Conservation (phyloP, 2,797 vertebrate genomes). For the Mastacembelus armatus region DNA sequence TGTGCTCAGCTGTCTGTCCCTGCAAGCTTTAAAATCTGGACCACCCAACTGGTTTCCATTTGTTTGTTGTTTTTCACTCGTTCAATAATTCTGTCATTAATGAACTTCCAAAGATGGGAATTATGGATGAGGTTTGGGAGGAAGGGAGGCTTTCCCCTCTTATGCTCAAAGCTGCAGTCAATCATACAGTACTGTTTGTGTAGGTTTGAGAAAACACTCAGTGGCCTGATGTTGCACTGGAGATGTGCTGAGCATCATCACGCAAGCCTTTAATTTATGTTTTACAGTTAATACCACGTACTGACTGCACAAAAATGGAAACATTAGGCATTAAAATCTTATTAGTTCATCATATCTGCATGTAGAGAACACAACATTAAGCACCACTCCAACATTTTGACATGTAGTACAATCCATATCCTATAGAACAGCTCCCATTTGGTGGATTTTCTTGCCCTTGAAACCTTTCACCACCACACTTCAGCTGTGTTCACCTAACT, state of each 20-base stretch:
- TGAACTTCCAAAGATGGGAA: slow-evolving; percentile 58
- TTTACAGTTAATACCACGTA: slow-evolving; percentile 30
- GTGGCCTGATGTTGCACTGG: slow-evolving; percentile 31
- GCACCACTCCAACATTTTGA: slow-evolving; percentile 18
- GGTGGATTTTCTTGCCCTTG: slow-evolving; percentile 12
- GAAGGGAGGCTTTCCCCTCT: slow-evolving; percentile 50
- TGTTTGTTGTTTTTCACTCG: slow-evolving; percentile 30
- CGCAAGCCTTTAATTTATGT: slow-evolving; percentile 50
- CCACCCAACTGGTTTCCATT: slow-evolving; percentile 17
- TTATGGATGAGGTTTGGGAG: slow-evolving; percentile 67
- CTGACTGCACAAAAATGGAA: slow-evolving; percentile 31
- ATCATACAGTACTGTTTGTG: slow-evolving; percentile 29
- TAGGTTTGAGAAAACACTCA: slow-evolving; percentile 23
- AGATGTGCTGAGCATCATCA: slow-evolving; percentile 34
- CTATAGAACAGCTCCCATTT: slow-evolving; percentile 5
- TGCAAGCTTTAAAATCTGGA: slow-evolving; percentile 23
- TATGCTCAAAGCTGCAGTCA: slow-evolving; percentile 45
- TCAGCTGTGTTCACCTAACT: not conserved
- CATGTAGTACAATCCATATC: slow-evolving; percentile 9
- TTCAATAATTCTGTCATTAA: slow-evolving; percentile 64
- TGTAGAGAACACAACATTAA: slow-evolving; percentile 13
- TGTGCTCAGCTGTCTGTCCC: not conserved
- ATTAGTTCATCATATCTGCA: slow-evolving; percentile 8
- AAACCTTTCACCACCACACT: slow-evolving; percentile 3
- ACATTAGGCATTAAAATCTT: slow-evolving; percentile 21